A percentile compares a stretch with the other conserved stretches of the same genome.
Conservation (phyloP, 1,140 invertebrate genomes). For the Antheraea mylitta region DNA sequence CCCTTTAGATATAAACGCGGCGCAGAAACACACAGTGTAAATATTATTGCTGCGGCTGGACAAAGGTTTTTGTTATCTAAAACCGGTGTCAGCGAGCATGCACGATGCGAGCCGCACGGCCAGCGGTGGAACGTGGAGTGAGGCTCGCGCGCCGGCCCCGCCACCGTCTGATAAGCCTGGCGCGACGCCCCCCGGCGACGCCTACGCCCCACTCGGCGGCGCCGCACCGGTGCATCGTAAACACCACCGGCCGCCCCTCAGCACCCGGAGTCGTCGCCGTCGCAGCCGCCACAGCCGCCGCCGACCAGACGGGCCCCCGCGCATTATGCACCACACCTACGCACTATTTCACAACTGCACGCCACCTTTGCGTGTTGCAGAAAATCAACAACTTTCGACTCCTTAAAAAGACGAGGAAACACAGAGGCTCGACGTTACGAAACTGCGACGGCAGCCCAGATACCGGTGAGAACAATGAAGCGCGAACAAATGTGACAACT, state of each 20-base stretch:
- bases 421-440: slow-evolving; percentile 45
- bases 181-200: slow-evolving; percentile 75
- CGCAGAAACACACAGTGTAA: slow-evolving; percentile 55
- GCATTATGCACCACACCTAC: slow-evolving; percentile 68
- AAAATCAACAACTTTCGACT: slow-evolving; percentile 71
- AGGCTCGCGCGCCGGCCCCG: slow-evolving; percentile 72
- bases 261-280: slow-evolving; percentile 36
- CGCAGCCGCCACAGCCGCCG: slow-evolving; percentile 12
- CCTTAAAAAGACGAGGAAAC: slow-evolving; percentile 73
- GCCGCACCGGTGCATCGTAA: slow-evolving; percentile 53
- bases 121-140: slow-evolving; percentile 69
- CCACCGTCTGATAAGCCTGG: slow-evolving; percentile 74
- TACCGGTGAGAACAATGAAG: slow-evolving; percentile 67
- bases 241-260: slow-evolving; percentile 63
- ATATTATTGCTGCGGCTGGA: slow-evolving; percentile 72
- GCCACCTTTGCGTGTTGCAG: slow-evolving; percentile 36
- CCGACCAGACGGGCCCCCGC: slow-evolving; percentile 63
- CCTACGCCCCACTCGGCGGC: slow-evolving; percentile 72
- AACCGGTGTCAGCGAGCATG: slow-evolving; percentile 62
- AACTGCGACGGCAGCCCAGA: slow-evolving; percentile 59
- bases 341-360: slow-evolving; percentile 68
- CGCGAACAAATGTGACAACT: slow-evolving; percentile 60
- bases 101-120: slow-evolving; percentile 59
- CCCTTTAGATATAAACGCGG: slow-evolving; percentile 57
- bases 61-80: slow-evolving; percentile 76